Conservation (phyloP, 1,140 invertebrate genomes). For the Atta cephalotes region DNA sequence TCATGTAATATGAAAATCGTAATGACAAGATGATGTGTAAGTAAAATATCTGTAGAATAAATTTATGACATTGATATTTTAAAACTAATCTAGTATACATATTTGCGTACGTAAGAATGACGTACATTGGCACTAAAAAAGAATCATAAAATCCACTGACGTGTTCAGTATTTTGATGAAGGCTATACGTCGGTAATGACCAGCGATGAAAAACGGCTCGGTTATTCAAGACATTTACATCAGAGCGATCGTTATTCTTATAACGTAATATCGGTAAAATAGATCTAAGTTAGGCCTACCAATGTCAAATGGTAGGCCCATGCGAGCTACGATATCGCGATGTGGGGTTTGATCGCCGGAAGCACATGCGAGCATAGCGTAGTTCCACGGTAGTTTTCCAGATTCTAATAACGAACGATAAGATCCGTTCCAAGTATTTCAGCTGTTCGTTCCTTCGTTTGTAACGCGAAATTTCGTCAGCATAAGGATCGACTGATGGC, state of each 20-base stretch:
- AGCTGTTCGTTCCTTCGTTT: constrained; percentile 1
- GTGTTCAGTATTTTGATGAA: constrained; percentile 6
- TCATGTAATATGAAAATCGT: background rate
- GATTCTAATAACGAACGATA: constrained; percentile 56
- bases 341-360: constrained; percentile 47
- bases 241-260: constrained; percentile 38
- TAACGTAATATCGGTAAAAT: constrained; percentile 41
- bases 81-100: background rate
- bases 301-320: constrained; percentile 48
- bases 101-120: background rate
- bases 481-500: constrained; percentile 26
- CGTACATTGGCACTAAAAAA: background rate
- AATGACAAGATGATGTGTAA: background rate
- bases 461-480: background rate
- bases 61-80: background rate
- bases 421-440: constrained; percentile 60
- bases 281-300: constrained; percentile 26
- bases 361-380: constrained; percentile 50
- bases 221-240: constrained; percentile 25
- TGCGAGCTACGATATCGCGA: constrained; percentile 17
- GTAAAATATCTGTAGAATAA: background rate
- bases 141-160: background rate
- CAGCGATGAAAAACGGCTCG: background rate
- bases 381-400: constrained; percentile 55
- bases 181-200: constrained; percentile 11